Conservation (phyloP, 2,113 vertebrate genomes). For the Xiphorhynchus elegans region DNA sequence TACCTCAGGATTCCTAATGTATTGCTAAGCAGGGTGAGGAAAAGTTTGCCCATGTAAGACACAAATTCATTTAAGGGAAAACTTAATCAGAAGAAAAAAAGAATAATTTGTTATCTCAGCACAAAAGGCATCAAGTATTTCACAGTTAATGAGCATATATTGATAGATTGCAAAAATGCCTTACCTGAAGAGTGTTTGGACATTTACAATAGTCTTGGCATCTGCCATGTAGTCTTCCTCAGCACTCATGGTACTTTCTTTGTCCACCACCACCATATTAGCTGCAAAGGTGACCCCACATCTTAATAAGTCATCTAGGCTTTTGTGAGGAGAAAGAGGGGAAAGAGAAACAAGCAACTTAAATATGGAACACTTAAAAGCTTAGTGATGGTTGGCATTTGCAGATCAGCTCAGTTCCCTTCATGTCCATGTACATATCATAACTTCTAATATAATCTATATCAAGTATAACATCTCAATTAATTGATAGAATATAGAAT, state of each 20-base stretch:
- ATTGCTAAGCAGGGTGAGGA: background rate
- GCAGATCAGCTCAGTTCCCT: background rate
- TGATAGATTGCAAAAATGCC: background rate
- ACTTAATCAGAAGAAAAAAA: background rate
- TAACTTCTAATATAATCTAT: background rate
- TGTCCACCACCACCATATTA: constrained; percentile 97
- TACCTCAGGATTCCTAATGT: background rate
- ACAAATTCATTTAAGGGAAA: background rate
- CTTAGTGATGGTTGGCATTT: background rate
- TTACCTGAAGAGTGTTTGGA: constrained; percentile 97
- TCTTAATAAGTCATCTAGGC: constrained; percentile 94
- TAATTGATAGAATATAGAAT: background rate
- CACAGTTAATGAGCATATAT: background rate
- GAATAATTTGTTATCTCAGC: background rate
- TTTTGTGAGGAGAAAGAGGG: constrained; percentile 74
- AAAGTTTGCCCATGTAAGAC: background rate
- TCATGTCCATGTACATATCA: background rate
- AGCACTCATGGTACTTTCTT: constrained; percentile 97
- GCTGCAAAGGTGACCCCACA: constrained; percentile 97
- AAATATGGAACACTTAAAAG: background rate
- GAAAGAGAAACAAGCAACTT: constrained; percentile 30
- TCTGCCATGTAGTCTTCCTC: constrained; percentile 99
- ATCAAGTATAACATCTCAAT: background rate
- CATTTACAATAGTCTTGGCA: constrained; percentile 97
- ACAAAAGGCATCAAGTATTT: background rate